Evolutionary conservation across 2,113 vertebrate species (phyloP), one percentile per base, ranked within the genome.

Genomic region (Pteruthius melanotis): DNA sequence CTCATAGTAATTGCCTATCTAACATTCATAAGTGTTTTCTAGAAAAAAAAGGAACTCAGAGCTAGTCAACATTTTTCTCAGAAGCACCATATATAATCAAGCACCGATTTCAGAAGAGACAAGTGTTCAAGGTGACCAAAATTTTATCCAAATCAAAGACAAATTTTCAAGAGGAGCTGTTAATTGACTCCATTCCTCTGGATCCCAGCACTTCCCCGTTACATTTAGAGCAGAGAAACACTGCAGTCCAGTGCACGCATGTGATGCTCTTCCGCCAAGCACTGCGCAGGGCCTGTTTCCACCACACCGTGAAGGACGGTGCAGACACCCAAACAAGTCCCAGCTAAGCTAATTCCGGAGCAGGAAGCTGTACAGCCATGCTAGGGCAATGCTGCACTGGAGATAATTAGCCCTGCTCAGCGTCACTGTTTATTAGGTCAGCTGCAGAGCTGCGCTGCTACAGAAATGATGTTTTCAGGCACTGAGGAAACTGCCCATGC

Each of bases 281-380:
- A 9, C 49, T 53, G 81, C 8, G 33, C 81, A 57, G 70, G 54
- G 71, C 50, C 59, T 10, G 18, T 60, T 86, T 77, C 68, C 83
- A 93, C 39, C 69, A 64, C 7, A 75, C 59, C 80, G 14, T 95
- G 95, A 96, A 97, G 96, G 91, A 26, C 90, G 93, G 86, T 33
- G 52, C 83, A 97, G 91, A 83, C 86, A 83, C 71, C 70, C 79
- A 92, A 63, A 90, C 45, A 31, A 70, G 69, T 37, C 72, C 44
- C 60, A 79, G 82, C 53, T 76, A 68, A 85, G 75, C 82, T 94
- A 60, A 94, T 93, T 94, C 78, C 10, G 2, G 56, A 89, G 86
- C 0, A 0, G 81, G 54, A 71, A 89, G 68, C 86, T 2, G 3
- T 24, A 47, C 39, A 60, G 72, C 80, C 54, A 33, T 26, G 83